Conservation (phyloP, 2,113 vertebrate species). For the Corythornis madagascariensis region DNA sequence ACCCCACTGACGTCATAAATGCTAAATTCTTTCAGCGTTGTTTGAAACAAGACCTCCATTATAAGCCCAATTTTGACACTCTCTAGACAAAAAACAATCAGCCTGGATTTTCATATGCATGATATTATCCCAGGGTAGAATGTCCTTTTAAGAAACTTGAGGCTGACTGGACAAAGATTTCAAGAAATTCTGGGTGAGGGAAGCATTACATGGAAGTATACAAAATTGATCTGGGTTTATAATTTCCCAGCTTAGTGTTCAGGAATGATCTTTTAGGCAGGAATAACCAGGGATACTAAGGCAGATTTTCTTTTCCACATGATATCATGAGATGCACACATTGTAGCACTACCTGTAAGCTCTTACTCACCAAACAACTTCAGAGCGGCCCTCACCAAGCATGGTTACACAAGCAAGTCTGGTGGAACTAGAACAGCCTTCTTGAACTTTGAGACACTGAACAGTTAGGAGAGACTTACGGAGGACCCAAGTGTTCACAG, state of each 20-base stretch:
- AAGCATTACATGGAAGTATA: not conserved
- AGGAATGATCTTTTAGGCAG: not conserved
- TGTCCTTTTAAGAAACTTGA: conserved; percentile 2
- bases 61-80: conserved; percentile 19
- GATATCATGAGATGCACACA: not conserved
- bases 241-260: not conserved
- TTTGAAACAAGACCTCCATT: conserved; percentile 56
- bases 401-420: fast-evolving
- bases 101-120: conserved; percentile 17
- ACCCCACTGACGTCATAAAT: conserved; percentile 32
- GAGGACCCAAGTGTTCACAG: not conserved
- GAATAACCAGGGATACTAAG: not conserved
- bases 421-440: not conserved
- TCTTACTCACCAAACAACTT: not conserved
- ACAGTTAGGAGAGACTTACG: not conserved
- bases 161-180: not conserved
- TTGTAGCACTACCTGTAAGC: not conserved
- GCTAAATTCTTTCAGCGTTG: conserved; percentile 30
- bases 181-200: not conserved
- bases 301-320: not conserved
- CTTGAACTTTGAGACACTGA: not conserved
- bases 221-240: not conserved
- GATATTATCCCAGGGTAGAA: conserved; percentile 11
- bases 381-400: not conserved
- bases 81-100: conserved; percentile 41